These are phyloP conservation scores for Crossaster papposus DNA, from an alignment of 53 echinoderm and acorn worm species.

Conservation along the genomic window DNA sequence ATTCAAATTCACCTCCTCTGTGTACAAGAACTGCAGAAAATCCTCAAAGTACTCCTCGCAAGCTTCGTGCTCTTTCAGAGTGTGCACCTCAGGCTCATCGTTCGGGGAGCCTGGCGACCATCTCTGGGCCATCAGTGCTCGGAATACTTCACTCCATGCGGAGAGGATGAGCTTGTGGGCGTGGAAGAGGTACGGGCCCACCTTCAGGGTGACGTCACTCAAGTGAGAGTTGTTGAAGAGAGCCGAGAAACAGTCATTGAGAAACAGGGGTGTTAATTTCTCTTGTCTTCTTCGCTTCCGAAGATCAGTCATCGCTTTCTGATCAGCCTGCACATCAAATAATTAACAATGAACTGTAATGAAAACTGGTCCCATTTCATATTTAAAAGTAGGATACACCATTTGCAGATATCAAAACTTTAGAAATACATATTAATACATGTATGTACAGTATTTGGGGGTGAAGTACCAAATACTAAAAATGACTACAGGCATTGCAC, in stretches of 20 bases:
- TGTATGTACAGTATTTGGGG: too few species aligned
- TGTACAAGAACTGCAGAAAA: conserved; percentile 80
- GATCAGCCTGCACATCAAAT: background rate
- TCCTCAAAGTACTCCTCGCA: conserved; percentile 64
- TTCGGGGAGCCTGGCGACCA: conserved; percentile 26
- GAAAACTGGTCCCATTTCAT: background rate
- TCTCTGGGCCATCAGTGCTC: conserved; percentile 59
- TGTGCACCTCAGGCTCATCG: background rate
- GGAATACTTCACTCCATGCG: conserved; percentile 87
- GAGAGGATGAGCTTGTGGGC: conserved; percentile 79
- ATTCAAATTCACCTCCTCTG: conserved; percentile 61
- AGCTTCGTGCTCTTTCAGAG: conserved; percentile 33
- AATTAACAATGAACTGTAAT: background rate
- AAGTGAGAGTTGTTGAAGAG: conserved; percentile 21
- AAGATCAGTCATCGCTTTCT: background rate
- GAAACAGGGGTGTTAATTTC: background rate
- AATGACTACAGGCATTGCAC: too few species aligned
- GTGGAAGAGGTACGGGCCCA: conserved; percentile 61
- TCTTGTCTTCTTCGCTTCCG: background rate
- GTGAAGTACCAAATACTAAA: too few species aligned
- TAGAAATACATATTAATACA: too few species aligned
- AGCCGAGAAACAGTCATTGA: conserved; percentile 8
- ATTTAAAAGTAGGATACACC: too few species aligned
- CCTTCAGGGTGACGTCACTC: conserved; percentile 75
- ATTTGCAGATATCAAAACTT: too few species aligned